phyloP scores from a whole-genome alignment of 2,888 invertebrate genomes.

The Tenthredo distinguenda region DNA sequence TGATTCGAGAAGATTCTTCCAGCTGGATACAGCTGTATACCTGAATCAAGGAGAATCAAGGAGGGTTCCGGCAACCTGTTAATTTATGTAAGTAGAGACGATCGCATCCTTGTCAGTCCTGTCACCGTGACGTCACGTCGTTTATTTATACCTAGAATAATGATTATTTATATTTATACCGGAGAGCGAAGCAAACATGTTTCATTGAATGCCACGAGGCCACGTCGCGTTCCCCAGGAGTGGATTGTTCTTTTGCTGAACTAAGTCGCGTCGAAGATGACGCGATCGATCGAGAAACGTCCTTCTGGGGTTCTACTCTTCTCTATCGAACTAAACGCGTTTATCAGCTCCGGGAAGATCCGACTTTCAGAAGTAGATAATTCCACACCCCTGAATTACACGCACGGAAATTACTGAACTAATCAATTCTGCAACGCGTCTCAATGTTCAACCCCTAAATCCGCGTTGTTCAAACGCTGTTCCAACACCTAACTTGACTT shows the following conservation, averaged over 20 bases:
- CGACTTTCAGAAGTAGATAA: not conserved
- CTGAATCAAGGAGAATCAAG: not conserved
- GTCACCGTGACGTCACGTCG: conserved; percentile 25
- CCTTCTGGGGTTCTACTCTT: not conserved
- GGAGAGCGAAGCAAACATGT: conserved; percentile 45
- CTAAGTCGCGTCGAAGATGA: conserved; percentile 30
- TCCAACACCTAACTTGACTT: not conserved
- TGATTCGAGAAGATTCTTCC: not conserved
- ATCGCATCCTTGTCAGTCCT: conserved; percentile 42
- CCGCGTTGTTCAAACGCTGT: not conserved
- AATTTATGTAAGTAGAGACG: conserved; percentile 6
- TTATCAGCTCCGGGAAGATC: not conserved
- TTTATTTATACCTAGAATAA: conserved; percentile 36
- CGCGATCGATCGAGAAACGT: conserved; percentile 29
- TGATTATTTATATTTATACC: conserved; percentile 28
- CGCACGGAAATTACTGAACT: not conserved
- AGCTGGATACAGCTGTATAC: not conserved
- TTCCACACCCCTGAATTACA: not conserved
- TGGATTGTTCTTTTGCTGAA: conserved; percentile 4
- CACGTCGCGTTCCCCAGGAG: conserved; percentile 48
- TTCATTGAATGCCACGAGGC: conserved; percentile 61
- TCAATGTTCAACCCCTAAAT: not conserved
- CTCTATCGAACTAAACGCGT: not conserved
- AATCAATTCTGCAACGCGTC: not conserved
- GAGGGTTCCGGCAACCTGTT: not conserved